Evolutionary conservation across 2,113 vertebrate species (phyloP).

Genomic region (Cichladusa arquata): DNA sequence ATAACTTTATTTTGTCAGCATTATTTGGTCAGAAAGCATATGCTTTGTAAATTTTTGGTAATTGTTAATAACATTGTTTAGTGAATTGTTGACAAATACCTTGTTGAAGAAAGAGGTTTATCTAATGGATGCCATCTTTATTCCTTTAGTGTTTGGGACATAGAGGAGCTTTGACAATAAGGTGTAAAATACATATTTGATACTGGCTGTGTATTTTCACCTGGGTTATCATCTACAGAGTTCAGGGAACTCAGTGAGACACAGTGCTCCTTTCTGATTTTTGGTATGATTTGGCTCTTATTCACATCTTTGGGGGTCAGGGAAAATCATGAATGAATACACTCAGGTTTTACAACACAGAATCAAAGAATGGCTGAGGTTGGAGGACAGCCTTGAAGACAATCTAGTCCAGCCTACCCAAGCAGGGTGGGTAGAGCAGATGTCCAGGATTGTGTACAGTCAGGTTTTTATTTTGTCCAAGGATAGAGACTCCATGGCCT

Average conservation of each 20-base stretch:
- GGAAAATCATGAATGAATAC: neutral
- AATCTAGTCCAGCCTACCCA: neutral
- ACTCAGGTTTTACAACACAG: neutral
- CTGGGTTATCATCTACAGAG: neutral
- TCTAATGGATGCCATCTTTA: neutral
- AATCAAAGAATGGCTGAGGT: neutral
- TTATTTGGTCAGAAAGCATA: neutral
- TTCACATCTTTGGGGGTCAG: neutral
- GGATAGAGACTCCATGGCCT: neutral
- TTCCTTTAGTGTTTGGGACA: neutral
- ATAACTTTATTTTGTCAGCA: neutral
- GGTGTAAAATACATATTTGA: neutral
- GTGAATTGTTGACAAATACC: neutral
- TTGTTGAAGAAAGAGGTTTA: neutral
- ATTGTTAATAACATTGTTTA: neutral
- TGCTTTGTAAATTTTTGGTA: neutral
- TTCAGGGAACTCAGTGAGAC: neutral
- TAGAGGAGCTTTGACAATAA: neutral
- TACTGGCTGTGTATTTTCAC: neutral
- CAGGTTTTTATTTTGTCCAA: neutral
- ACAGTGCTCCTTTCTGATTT: neutral
- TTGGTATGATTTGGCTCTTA: neutral
- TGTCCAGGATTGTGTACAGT: neutral
- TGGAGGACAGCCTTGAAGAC: neutral
- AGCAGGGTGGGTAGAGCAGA: neutral